Evolutionary conservation across 2,113 vertebrate species (phyloP), one percentile per base, ranked within the genome.

Genomic region (Anthoscopus minutus): DNA sequence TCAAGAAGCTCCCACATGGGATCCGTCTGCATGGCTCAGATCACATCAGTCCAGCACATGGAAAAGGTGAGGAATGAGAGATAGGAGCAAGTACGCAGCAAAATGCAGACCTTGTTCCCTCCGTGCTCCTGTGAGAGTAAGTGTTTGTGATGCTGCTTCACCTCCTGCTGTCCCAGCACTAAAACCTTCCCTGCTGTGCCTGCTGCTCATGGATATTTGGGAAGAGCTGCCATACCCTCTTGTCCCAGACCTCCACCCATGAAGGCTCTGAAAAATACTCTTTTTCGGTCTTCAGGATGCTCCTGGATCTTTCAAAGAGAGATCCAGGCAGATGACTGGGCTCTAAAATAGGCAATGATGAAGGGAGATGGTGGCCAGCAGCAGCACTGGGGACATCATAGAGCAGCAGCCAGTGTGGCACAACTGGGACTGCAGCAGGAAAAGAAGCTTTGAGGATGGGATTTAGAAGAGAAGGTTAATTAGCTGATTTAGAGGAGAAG

Each of bases 21-120:
- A 50, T 31, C 42, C 1, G 0, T 11, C 3, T 2, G 44, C 7
- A 6, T 0, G 2, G 40, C 19, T 77, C 9, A 5, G 24, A 17
- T 53, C 28, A 6, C 9, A 38, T 27, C 16, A 1, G 3, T 8
- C n/a, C 33, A 58, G 50, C 40, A 20, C 11, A 2, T 0, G 10
- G 28, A 19, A 16, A 28, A 40, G 37, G 28, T 85, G 66, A 71
- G 72, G 60, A 50, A n/a, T 1, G 7, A 33, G 33, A 19, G 40
- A 69, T 8, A 42, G 18, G 25, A 80, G 17, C 5, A 77, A 57
- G 11, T 10, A 17, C 12, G 30, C 28, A 33, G 73, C 48, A 31
- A 54, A 66, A 23, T 9, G 17, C 2, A n/a, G 15, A 22, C 38
- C 10, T 65, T 35, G 27, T 62, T 81, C 15, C 21, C 24, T 45